These are phyloP conservation scores for Macrosteles quadrilineatus DNA, from an alignment of 1,140 invertebrate species.

Conservation along the genomic window DNA sequence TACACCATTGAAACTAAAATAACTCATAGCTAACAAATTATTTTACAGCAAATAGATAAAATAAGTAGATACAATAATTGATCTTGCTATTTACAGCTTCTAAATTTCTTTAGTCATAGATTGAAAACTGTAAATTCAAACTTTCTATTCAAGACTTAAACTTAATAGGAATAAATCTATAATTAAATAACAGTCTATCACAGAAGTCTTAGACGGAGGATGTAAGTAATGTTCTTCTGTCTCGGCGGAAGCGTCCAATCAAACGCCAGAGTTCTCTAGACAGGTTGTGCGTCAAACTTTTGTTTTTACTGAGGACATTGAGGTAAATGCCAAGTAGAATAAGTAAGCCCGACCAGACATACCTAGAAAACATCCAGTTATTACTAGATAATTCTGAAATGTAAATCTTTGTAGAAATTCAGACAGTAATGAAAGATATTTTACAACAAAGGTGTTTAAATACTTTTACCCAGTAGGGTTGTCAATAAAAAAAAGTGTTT, in stretches of 20 bases:
- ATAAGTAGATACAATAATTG: too few relatives aligned
- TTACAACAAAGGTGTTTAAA: not conserved
- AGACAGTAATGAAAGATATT: not conserved
- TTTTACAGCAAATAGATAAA: too few relatives aligned
- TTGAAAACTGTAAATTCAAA: too few relatives aligned
- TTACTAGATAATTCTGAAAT: slow-evolving; percentile 19
- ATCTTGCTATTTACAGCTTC: too few relatives aligned
- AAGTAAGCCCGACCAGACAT: slow-evolving; percentile 85
- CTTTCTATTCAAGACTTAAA: too few relatives aligned
- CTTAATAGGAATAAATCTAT: not conserved
- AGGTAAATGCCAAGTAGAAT: slow-evolving; percentile 89
- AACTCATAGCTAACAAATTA: too few relatives aligned
- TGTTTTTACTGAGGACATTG: slow-evolving; percentile 81
- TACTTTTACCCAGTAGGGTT: not conserved
- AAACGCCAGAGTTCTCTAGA: not conserved
- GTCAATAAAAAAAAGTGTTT: not conserved
- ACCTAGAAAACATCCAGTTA: slow-evolving; percentile 57
- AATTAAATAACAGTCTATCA: not conserved
- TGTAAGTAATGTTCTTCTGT: slow-evolving; percentile 14
- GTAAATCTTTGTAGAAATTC: slow-evolving; percentile 5
- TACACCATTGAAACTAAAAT: too few relatives aligned
- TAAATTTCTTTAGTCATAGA: too few relatives aligned
- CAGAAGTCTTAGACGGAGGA: slow-evolving; percentile 10
- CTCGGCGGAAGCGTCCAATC: not conserved
- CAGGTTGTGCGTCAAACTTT: slow-evolving; percentile 18